phyloP scores from a whole-genome alignment of 2,113 vertebrate genomes.

The Pseudopodoces humilis region DNA sequence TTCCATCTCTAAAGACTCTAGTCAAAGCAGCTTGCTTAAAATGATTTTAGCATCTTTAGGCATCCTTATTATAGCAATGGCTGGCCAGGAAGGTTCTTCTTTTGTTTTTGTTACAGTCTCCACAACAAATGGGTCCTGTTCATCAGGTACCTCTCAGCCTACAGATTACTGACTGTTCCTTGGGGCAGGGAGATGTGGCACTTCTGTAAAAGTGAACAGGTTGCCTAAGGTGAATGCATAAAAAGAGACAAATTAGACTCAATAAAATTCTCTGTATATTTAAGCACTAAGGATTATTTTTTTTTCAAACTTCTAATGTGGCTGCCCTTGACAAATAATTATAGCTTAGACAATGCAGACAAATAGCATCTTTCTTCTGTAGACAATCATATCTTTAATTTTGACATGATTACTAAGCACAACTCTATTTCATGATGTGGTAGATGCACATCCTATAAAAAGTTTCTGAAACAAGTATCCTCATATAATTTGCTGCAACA shows the following conservation, averaged over 20 bases:
- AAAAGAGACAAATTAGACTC: not conserved
- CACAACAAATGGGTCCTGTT: not conserved
- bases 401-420: not conserved
- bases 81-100: not conserved
- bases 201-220: not conserved
- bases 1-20: not conserved
- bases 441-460: not conserved
- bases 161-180: not conserved
- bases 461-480: not conserved
- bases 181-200: not conserved
- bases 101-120: not conserved
- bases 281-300: not conserved
- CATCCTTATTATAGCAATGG: not conserved
- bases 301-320: not conserved
- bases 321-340: not conserved
- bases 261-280: not conserved
- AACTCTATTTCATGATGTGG: not conserved
- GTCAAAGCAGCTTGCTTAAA: not conserved
- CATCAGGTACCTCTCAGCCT: not conserved
- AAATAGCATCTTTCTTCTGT: not conserved
- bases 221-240: not conserved
- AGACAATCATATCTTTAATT: not conserved
- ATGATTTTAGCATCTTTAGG: not conserved
- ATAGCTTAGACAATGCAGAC: not conserved
- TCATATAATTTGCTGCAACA: not conserved